These are phyloP conservation scores for Tortricodes alternella DNA, from an alignment of 2,888 invertebrate species.

Conservation along the genomic window DNA sequence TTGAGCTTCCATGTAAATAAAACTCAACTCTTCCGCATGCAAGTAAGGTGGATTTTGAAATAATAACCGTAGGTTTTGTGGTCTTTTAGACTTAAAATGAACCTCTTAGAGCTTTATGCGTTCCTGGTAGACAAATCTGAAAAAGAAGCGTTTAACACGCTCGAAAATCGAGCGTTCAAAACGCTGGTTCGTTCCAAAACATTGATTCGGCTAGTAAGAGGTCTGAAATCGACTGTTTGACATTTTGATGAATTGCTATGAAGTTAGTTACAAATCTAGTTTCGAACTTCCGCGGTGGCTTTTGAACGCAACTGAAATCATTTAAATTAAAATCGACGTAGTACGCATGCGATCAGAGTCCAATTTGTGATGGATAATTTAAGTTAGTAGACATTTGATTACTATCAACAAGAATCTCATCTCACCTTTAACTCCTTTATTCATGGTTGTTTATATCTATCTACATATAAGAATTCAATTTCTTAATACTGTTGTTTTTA, in stretches of 20 bases:
- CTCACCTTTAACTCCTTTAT: background rate
- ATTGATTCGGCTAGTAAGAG: background rate
- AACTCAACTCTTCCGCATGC: background rate
- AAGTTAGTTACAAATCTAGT: background rate
- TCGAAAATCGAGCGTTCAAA: background rate
- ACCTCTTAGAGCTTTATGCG: background rate
- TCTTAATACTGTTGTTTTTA: no score
- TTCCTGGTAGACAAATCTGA: background rate
- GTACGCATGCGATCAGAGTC: background rate
- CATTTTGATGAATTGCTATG: background rate
- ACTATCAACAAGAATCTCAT: background rate
- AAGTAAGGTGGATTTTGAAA: background rate
- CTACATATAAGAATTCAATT: no score
- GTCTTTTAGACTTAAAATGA: background rate
- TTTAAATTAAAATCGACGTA: background rate
- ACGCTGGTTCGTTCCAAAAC: background rate
- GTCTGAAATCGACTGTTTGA: background rate
- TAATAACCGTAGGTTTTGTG: background rate
- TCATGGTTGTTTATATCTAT: no score
- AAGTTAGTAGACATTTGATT: background rate
- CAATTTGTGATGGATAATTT: background rate
- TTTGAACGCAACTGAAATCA: background rate
- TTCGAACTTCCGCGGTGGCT: background rate
- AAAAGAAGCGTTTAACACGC: background rate
- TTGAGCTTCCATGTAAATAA: background rate